phyloP scores from a whole-genome alignment of 2,113 vertebrate species.

The Ageneiosus marmoratus region DNA sequence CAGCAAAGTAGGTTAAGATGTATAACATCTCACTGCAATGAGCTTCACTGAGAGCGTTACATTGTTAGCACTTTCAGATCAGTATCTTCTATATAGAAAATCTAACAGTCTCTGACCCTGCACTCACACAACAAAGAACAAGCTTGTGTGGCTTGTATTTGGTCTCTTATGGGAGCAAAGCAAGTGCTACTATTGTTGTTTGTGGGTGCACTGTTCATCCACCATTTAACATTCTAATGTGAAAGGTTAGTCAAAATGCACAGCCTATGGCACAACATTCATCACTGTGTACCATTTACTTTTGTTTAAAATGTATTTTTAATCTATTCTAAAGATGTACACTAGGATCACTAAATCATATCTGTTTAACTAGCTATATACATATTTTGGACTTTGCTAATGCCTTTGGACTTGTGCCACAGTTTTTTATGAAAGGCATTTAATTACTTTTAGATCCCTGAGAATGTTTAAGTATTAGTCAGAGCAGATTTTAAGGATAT shows the following conservation, averaged over 20 bases:
- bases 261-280: neutral
- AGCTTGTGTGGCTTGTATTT: neutral
- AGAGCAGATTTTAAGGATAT: too few species aligned
- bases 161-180: neutral
- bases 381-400: neutral
- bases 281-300: neutral
- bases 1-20: neutral
- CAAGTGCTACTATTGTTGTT: neutral
- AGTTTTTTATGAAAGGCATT: too few species aligned
- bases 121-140: neutral
- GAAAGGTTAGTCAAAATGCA: neutral
- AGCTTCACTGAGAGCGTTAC: neutral
- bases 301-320: neutral
- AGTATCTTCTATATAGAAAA: neutral
- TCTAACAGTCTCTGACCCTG: neutral
- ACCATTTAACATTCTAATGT: neutral
- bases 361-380: neutral
- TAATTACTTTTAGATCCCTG: too few species aligned
- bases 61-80: neutral
- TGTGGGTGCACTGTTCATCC: neutral
- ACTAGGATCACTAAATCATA: neutral
- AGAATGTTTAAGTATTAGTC: too few species aligned
- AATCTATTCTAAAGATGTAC: neutral
- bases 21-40: neutral
- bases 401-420: too few species aligned